Percentiles rank a stretch among this genome's conserved stretches.
Evolutionary conservation across 2,113 vertebrate species (phyloP).

Genomic region (Poeciliopsis retropinna): DNA sequence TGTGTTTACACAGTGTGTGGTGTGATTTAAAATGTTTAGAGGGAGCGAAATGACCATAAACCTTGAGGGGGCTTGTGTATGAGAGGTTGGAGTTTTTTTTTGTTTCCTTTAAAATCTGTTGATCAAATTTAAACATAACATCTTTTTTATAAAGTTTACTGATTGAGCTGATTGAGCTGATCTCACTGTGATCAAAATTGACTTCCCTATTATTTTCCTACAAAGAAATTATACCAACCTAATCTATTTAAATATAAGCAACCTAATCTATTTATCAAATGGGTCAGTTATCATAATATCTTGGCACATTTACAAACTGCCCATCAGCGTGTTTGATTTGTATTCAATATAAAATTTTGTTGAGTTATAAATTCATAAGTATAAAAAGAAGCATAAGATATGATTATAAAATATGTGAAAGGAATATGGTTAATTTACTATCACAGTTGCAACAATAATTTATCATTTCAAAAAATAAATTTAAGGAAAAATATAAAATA

Average conservation of each 20-base stretch:
- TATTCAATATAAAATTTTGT: no score
- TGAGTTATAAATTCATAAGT: no score
- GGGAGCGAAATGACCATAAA: constrained; percentile 33
- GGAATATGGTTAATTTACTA: no score
- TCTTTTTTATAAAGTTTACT: not conserved
- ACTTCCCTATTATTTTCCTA: not conserved
- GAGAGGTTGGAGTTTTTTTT: not conserved
- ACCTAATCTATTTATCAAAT: not conserved
- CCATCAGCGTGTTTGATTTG: no score
- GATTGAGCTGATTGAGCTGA: constrained; percentile 14
- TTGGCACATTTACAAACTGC: no score
- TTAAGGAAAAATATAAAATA: no score
- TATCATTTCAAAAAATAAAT: no score
- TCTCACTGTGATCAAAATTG: not conserved
- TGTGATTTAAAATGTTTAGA: constrained; percentile 40
- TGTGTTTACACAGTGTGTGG: constrained; percentile 44
- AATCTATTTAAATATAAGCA: no score
- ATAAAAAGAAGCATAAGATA: no score
- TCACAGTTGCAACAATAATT: no score
- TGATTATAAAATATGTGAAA: no score
- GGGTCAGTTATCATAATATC: not conserved
- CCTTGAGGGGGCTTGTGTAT: not conserved
- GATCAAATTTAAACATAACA: constrained; percentile 6
- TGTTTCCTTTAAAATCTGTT: not conserved
- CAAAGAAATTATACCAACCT: not conserved